These are phyloP conservation scores for Tetragnatha versicolor DNA, from an alignment of 1,140 invertebrate genomes.

Conservation along the genomic window DNA sequence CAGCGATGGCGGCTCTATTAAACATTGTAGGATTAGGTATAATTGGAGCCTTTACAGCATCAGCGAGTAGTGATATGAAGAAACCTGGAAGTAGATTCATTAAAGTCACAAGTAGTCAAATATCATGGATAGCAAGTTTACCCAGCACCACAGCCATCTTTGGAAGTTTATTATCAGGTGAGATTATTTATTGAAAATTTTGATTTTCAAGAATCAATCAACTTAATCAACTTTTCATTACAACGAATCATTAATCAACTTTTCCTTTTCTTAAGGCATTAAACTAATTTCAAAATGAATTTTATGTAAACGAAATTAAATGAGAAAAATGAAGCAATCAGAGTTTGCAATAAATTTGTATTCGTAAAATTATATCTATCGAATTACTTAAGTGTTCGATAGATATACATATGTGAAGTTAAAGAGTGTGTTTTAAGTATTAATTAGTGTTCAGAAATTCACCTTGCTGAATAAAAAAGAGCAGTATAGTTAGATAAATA, in stretches of 20 bases:
- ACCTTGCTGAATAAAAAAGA: not conserved
- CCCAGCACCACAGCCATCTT: slow-evolving; percentile 46
- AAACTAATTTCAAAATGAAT: not conserved
- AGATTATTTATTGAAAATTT: not conserved
- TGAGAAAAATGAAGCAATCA: not conserved
- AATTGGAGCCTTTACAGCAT: slow-evolving; percentile 13
- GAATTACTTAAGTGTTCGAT: not conserved
- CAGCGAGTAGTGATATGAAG: slow-evolving; percentile 13
- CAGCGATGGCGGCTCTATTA: slow-evolving; percentile 8
- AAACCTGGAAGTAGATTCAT: slow-evolving; percentile 16
- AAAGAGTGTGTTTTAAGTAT: not conserved
- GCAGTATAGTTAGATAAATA: not conserved
- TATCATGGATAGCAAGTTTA: slow-evolving; percentile 48
- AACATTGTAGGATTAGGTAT: slow-evolving; percentile 27
- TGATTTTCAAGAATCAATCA: not conserved
- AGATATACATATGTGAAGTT: not conserved
- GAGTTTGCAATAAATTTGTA: not conserved
- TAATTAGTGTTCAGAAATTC: not conserved
- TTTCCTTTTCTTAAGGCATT: not conserved
- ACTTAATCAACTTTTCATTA: not conserved
- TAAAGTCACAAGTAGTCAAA: not conserved
- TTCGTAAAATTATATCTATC: not conserved
- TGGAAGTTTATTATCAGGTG: slow-evolving; percentile 56
- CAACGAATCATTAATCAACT: not conserved
- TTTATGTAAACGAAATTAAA: not conserved